These are phyloP conservation scores for Lampris megalopsis DNA, from an alignment of 2,113 vertebrate genomes.

Conservation along the genomic window DNA sequence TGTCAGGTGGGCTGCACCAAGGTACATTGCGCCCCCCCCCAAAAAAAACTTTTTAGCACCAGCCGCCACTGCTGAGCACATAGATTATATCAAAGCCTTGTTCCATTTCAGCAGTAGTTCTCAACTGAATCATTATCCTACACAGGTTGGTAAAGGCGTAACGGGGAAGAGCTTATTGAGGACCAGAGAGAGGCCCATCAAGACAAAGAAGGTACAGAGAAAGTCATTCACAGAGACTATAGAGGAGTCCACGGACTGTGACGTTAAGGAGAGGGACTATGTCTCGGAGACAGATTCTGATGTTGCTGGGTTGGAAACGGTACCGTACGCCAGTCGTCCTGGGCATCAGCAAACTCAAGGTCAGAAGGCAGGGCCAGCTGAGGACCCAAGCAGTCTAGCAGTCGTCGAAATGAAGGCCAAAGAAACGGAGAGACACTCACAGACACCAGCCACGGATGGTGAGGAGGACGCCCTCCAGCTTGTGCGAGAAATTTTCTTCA, in stretches of 20 bases:
- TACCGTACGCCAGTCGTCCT: conserved; percentile 26
- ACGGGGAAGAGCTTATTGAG: neutral
- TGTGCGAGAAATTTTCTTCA: conserved; percentile 77
- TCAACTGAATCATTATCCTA: neutral
- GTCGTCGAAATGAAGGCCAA: neutral
- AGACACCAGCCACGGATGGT: neutral
- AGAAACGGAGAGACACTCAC: neutral
- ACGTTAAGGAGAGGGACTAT: conserved; percentile 23
- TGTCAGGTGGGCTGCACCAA: too few relatives aligned
- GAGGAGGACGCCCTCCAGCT: conserved; percentile 65
- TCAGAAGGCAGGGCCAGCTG: conserved; percentile 7
- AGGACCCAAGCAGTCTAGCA: neutral
- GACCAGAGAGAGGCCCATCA: neutral
- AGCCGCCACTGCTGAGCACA: too few relatives aligned
- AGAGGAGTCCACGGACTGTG: conserved; percentile 38
- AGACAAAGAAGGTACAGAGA: neutral
- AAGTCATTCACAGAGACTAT: neutral
- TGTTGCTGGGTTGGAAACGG: conserved; percentile 53
- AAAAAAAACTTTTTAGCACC: too few relatives aligned
- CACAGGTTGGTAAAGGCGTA: conserved; percentile 39
- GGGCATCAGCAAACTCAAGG: neutral
- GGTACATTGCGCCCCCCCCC: too few relatives aligned
- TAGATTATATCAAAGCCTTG: too few relatives aligned
- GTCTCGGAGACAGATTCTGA: conserved; percentile 71
- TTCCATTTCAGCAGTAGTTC: neutral